These are phyloP conservation scores for Macaca nemestrina DNA, from an alignment of 2,113 vertebrate genomes.

Conservation along the genomic window DNA sequence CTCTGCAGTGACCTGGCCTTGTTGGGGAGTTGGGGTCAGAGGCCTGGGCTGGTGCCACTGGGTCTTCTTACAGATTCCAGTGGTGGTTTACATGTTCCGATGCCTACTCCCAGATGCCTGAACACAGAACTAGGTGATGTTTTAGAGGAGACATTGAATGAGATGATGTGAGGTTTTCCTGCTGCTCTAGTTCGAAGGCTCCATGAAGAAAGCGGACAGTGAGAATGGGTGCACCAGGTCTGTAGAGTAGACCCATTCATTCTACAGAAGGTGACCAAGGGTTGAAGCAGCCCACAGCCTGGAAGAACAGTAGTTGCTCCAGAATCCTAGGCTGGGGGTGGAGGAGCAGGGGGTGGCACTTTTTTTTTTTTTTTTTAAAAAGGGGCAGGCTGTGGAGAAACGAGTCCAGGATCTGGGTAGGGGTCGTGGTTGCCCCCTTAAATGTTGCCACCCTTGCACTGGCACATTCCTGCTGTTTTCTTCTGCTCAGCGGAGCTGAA, in stretches of 20 bases:
- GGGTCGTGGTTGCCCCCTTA: not conserved
- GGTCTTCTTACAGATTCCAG: not conserved
- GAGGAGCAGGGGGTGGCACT: too few relatives aligned
- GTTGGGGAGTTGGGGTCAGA: not conserved
- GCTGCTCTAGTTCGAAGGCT: not conserved
- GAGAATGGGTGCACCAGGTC: not conserved
- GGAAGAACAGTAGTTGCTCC: not conserved
- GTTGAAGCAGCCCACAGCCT: not conserved
- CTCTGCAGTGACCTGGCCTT: not conserved
- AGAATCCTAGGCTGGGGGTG: accelerated
- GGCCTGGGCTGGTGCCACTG: not conserved
- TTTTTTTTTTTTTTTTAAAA: not conserved
- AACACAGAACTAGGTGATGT: not conserved
- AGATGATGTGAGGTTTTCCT: not conserved
- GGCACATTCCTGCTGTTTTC: not conserved
- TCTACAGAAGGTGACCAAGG: not conserved
- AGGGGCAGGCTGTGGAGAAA: not conserved
- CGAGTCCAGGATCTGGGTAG: not conserved
- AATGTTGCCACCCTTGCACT: not conserved
- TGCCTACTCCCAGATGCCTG: not conserved
- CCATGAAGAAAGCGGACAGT: not conserved
- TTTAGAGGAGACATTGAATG: not conserved
- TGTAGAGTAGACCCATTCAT: not conserved
- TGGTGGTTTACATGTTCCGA: not conserved
- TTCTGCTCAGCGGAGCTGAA: not conserved